Percentiles rank a stretch among this genome's conserved stretches.
phyloP scores from a whole-genome alignment of 1,140 invertebrate species.

The Bilobella aurantiaca region DNA sequence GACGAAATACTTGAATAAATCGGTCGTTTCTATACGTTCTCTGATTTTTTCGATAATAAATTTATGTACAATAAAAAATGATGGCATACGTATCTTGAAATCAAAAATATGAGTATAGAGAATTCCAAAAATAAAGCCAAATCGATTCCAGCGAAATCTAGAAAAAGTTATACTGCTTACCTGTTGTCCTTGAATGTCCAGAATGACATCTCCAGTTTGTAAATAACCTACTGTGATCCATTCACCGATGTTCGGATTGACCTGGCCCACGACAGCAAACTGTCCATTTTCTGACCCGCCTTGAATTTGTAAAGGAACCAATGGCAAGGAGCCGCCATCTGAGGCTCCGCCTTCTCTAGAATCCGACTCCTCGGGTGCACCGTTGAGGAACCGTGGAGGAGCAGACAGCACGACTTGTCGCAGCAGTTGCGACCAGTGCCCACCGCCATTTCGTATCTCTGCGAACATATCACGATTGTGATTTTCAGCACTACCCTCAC shows the following conservation, averaged over 20 bases:
- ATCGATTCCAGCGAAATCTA: no score
- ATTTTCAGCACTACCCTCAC: conserved; percentile 15
- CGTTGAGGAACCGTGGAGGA: conserved; percentile 5
- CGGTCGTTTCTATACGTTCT: no score
- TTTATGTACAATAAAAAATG: no score
- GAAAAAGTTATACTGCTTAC: conserved; percentile 10
- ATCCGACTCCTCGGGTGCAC: background rate
- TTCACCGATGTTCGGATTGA: conserved; percentile 40
- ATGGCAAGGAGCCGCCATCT: background rate
- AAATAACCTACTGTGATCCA: conserved; percentile 39
- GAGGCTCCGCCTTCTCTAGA: background rate
- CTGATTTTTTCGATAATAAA: no score
- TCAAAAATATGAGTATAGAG: no score
- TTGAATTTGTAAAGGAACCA: conserved; percentile 31
- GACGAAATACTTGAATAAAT: no score
- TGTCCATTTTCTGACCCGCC: conserved; percentile 52
- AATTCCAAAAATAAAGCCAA: no score
- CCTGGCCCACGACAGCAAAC: conserved; percentile 45
- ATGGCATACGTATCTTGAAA: no score
- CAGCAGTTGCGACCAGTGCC: conserved; percentile 33
- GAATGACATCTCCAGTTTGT: conserved; percentile 46
- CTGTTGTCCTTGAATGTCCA: conserved; percentile 55
- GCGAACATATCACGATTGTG: conserved; percentile 29
- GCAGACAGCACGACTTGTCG: conserved; percentile 27
- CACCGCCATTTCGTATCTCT: conserved; percentile 33